Percentiles rank a stretch among this genome's conserved stretches.
These are phyloP conservation scores for Syrphus vitripennis DNA, from an alignment of 2,888 invertebrate genomes.

Conservation along the genomic window DNA sequence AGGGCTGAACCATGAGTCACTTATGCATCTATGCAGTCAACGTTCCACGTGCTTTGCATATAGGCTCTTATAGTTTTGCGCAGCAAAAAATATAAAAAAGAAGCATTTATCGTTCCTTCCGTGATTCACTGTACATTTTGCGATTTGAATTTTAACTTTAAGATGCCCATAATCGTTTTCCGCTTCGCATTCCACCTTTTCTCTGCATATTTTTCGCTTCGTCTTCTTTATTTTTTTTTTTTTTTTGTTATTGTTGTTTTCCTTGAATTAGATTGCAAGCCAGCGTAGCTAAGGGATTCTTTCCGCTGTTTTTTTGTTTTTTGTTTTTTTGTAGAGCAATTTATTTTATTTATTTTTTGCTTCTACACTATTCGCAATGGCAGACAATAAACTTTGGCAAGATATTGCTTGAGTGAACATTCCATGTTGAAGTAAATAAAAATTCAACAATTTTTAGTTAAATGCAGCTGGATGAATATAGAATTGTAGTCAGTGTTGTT, in stretches of 20 bases:
- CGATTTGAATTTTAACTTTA: slow-evolving; percentile 55
- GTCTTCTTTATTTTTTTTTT: neutral
- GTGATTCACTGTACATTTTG: slow-evolving; percentile 41
- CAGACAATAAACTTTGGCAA: slow-evolving; percentile 50
- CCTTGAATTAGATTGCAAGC: neutral
- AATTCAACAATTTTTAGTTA: neutral
- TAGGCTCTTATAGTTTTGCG: neutral
- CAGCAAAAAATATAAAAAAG: neutral
- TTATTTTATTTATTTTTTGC: slow-evolving; percentile 23
- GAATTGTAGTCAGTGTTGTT: neutral
- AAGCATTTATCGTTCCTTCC: neutral
- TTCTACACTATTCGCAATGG: slow-evolving; percentile 12
- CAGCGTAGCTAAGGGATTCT: slow-evolving; percentile 52
- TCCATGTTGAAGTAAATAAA: slow-evolving; percentile 26
- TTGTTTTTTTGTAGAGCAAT: slow-evolving; percentile 10
- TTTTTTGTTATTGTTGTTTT: slow-evolving; percentile 11
- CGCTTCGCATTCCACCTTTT: slow-evolving; percentile 54
- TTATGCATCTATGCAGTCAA: slow-evolving; percentile 16
- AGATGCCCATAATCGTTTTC: slow-evolving; percentile 57
- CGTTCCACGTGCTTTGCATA: slow-evolving; percentile 17
- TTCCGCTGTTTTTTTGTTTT: slow-evolving; percentile 4
- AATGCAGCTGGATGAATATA: neutral
- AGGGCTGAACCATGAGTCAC: slow-evolving; percentile 14
- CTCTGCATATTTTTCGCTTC: slow-evolving; percentile 23
- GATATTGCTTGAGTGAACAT: slow-evolving; percentile 55